These are phyloP conservation scores for Dinomys branickii DNA, from an alignment of 2,113 vertebrate genomes.

Conservation along the genomic window DNA sequence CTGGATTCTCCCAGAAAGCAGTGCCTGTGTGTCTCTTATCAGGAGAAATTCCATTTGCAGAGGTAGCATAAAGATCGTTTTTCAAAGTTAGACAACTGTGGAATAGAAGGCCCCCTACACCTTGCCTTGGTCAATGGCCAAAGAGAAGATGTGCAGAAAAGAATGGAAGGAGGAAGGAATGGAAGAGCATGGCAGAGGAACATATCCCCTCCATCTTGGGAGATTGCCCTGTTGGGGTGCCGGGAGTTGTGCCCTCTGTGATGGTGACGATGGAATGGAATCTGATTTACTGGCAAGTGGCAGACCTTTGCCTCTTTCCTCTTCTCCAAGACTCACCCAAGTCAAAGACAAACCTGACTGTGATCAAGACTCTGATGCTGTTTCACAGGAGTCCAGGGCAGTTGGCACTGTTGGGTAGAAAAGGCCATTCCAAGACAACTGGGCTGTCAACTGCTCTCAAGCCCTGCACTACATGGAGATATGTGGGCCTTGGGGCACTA, in stretches of 20 bases:
- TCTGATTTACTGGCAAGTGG: constrained; percentile 27
- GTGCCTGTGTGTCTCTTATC: not conserved
- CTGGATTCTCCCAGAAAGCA: not conserved
- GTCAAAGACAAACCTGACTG: not conserved
- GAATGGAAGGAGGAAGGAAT: not conserved
- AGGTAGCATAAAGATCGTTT: not conserved
- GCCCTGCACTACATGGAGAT: not conserved
- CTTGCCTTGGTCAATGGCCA: not conserved
- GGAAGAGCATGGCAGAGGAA: not conserved
- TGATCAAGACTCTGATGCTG: too few species aligned
- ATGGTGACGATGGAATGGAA: constrained; percentile 38
- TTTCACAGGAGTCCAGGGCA: not conserved
- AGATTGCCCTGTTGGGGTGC: not conserved
- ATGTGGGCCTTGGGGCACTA: not conserved
- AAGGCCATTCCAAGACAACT: not conserved
- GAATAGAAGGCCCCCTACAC: not conserved
- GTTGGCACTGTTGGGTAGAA: not conserved
- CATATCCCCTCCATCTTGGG: not conserved
- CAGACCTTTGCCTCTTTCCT: constrained; percentile 31
- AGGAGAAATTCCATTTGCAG: not conserved
- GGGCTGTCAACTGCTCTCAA: not conserved
- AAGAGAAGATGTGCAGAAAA: not conserved
- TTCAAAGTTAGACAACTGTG: not conserved
- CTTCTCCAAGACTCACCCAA: not conserved
- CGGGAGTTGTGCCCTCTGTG: not conserved